Evolutionary conservation across 37 sponge, comb jelly and placozoan species (phyloP), one percentile per base, ranked within the genome.

Genomic region (Ianthella basta): DNA sequence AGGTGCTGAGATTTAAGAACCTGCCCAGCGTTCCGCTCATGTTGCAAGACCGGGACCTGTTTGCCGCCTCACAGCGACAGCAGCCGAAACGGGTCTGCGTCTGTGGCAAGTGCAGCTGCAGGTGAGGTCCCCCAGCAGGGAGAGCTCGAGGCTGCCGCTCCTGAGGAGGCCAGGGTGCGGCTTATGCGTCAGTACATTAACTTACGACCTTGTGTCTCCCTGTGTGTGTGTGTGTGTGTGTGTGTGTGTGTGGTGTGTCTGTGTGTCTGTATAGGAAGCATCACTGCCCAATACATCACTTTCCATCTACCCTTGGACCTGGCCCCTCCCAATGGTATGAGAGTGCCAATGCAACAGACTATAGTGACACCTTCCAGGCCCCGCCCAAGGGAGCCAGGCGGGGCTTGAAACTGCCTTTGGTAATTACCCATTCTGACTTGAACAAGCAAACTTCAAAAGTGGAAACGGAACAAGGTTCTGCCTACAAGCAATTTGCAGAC

Each of bases 71-170:
- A 2, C 4, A 70, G 5, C 1, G 2, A 3, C 32, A 6, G 33
- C n/a, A 19, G 20, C 72, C 33, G 14, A 15, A 34, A 33, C n/a
- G 29, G 29, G 72, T 70, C 21, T 70, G 72, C 36, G 29, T 70
- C 37, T 70, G 72, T 15, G 72, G 72, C 20, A 70, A 70, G 29
- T 70, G 72, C 12, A 70, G 72, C 72, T 70, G 72, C 36, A 70
- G 72, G 72, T 70, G 29, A 29, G 72, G n/a, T n/a, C n/a, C n/a
- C n/a, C n/a, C n/a, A n/a, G n/a, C n/a, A n/a, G n/a, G n/a, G n/a
- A n/a, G n/a, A n/a, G n/a, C n/a, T n/a, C n/a, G n/a, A n/a, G n/a
- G n/a, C n/a, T n/a, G n/a, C n/a, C n/a, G n/a, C n/a, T n/a, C n/a
- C n/a, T n/a, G n/a, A n/a, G n/a, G n/a, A n/a, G n/a, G n/a, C n/a